A percentile compares a stretch with the other conserved stretches of the same genome.
phyloP scores from a whole-genome alignment of 2,797 vertebrate species.

The Myripristis jacobus region DNA sequence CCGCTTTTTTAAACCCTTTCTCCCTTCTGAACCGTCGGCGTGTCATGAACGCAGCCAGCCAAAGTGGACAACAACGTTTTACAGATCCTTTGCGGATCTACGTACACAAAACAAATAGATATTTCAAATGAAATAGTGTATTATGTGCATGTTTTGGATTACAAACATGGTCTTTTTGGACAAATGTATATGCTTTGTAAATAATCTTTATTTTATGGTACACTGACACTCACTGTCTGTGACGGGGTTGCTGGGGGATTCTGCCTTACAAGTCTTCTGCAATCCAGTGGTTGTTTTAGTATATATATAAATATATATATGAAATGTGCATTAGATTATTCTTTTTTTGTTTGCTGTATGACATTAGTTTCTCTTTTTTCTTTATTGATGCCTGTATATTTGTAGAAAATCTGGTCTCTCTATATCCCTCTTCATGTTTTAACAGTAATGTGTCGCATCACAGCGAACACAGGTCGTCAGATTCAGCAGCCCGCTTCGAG shows the following conservation, averaged over 20 bases:
- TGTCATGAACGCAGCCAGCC: constrained; percentile 73
- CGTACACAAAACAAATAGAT: constrained; percentile 76
- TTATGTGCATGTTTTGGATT: constrained; percentile 83
- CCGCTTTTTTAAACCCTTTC: constrained; percentile 3
- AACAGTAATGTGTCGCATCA: constrained; percentile 17
- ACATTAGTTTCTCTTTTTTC: constrained; percentile 52
- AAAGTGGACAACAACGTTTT: constrained; percentile 83
- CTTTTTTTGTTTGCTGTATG: constrained; percentile 66
- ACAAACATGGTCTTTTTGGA: constrained; percentile 83
- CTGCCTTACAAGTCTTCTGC: constrained; percentile 68
- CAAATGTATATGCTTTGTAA: constrained; percentile 88
- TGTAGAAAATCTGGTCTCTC: constrained; percentile 72
- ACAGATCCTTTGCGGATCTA: constrained; percentile 83
- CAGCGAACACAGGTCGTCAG: constrained; percentile 25
- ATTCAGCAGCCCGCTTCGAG: constrained; percentile 30
- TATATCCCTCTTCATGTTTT: constrained; percentile 58
- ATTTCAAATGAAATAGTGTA: constrained; percentile 87
- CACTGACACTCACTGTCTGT: constrained; percentile 70
- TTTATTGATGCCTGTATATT: constrained; percentile 79
- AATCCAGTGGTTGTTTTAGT: constrained; percentile 73
- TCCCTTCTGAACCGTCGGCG: constrained; percentile 23
- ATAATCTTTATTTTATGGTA: constrained; percentile 83
- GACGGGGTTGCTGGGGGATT: constrained; percentile 63
- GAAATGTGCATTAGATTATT: constrained; percentile 60
- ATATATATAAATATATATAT: constrained; percentile 65